Percentiles rank a stretch among this genome's conserved stretches.
These are phyloP conservation scores for Elephantulus edwardii DNA, from an alignment of 2,113 vertebrate species.

Conservation along the genomic window DNA sequence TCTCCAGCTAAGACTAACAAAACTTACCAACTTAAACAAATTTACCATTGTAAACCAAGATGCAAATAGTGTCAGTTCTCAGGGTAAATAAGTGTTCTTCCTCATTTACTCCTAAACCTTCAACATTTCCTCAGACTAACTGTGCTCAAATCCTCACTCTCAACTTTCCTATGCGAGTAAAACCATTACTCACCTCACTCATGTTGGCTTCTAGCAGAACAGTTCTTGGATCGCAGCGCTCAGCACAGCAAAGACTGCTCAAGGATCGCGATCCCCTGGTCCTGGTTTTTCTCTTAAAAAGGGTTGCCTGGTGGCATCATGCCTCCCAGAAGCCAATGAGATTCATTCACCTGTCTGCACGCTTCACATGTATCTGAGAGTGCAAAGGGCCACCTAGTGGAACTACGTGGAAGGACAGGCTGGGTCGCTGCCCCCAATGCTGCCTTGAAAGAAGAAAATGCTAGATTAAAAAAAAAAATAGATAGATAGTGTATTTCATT, in stretches of 20 bases:
- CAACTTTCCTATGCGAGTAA: background rate
- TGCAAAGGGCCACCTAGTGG: slow-evolving; percentile 76
- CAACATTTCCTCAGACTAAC: accelerated
- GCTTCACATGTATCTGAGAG: slow-evolving; percentile 54
- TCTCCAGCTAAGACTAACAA: background rate
- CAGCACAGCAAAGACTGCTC: slow-evolving; percentile 48
- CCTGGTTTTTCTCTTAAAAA: slow-evolving; percentile 82
- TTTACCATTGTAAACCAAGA: background rate
- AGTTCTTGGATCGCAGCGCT: slow-evolving; percentile 56
- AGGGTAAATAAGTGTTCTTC: background rate
- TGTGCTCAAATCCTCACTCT: background rate
- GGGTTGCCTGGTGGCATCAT: slow-evolving; percentile 80
- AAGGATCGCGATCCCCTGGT: slow-evolving; percentile 20
- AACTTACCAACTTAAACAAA: slow-evolving; percentile 35
- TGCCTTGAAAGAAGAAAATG: background rate
- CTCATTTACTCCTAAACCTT: background rate
- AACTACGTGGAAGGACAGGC: background rate
- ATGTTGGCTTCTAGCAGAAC: slow-evolving; percentile 75
- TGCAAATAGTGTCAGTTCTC: background rate
- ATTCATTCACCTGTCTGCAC: slow-evolving; percentile 71
- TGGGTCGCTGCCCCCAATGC: background rate
- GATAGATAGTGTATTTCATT: too few species aligned
- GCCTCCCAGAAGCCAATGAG: slow-evolving; percentile 76
- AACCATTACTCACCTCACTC: slow-evolving; percentile 83
- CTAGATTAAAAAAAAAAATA: too few species aligned